Evolutionary conservation across 1,140 invertebrate species (phyloP).

Genomic region (Helicoverpa zea): DNA sequence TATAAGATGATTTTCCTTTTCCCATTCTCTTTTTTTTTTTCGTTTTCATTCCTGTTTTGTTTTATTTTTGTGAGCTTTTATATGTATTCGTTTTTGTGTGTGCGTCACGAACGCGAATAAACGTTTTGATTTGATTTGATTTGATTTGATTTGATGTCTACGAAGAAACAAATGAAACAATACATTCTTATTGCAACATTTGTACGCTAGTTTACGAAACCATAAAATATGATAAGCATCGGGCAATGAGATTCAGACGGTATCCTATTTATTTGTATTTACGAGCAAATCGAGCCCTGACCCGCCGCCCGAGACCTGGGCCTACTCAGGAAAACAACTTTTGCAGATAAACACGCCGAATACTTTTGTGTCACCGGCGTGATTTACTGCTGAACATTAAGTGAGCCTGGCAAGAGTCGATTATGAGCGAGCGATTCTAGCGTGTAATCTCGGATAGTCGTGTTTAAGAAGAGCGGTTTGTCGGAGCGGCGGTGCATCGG

Average conservation of each 20-base stretch:
- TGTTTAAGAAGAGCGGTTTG: constrained; percentile 64
- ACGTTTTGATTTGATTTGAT: too few species aligned
- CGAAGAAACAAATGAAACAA: constrained; percentile 58
- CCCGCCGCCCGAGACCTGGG: constrained; percentile 60
- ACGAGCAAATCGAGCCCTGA: constrained; percentile 78
- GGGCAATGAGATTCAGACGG: constrained; percentile 74
- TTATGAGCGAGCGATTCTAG: constrained; percentile 33
- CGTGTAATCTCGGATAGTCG: constrained; percentile 44
- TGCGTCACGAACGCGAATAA: too few species aligned
- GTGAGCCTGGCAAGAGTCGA: constrained; percentile 12
- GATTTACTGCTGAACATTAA: constrained; percentile 50
- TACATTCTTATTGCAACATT: constrained; percentile 72
- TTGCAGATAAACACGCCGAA: constrained; percentile 56
- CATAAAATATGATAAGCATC: constrained; percentile 84
- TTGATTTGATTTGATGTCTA: too few species aligned
- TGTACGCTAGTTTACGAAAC: constrained; percentile 73
- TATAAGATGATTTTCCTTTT: too few species aligned
- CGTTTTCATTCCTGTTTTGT: too few species aligned
- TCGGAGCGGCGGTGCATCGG: constrained; percentile 61
- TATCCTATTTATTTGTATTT: constrained; percentile 81
- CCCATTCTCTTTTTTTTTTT: too few species aligned
- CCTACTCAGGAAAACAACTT: constrained; percentile 58
- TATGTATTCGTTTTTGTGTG: too few species aligned
- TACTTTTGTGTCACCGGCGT: constrained; percentile 51
- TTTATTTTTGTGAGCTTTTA: too few species aligned